These are phyloP conservation scores for Dione vanillae DNA, from an alignment of 2,888 invertebrate genomes.

Conservation along the genomic window DNA sequence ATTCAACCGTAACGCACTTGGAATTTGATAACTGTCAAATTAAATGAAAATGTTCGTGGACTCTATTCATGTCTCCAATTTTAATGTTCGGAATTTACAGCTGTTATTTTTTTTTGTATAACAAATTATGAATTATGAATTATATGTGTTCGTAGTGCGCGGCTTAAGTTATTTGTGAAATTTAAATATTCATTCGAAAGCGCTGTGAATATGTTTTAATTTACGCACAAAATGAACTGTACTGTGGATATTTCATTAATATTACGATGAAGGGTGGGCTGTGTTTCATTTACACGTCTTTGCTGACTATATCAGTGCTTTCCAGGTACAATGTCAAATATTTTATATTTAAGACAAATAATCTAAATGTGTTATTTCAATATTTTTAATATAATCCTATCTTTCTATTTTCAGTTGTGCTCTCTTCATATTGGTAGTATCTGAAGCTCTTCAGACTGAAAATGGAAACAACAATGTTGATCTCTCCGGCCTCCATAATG, in stretches of 20 bases:
- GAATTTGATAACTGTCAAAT: conserved; percentile 65
- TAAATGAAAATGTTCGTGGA: conserved; percentile 55
- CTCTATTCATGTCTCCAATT: conserved; percentile 47
- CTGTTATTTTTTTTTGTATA: conserved; percentile 42
- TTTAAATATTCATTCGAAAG: conserved; percentile 53
- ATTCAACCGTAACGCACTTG: conserved; percentile 51
- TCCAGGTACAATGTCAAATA: conserved; percentile 75
- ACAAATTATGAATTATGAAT: conserved; percentile 41
- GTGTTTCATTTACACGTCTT: conserved; percentile 84
- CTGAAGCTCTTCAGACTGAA: conserved; percentile 79
- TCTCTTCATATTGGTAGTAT: conserved; percentile 84
- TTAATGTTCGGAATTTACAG: conserved; percentile 42
- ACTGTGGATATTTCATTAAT: conserved; percentile 77
- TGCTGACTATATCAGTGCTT: conserved; percentile 84
- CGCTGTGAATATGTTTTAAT: conserved; percentile 70
- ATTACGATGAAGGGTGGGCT: conserved; percentile 86
- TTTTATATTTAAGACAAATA: conserved; percentile 14
- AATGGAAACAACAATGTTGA: conserved; percentile 63
- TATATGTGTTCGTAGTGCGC: conserved; percentile 45
- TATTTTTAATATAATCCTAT: conserved; percentile 18
- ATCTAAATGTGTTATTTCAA: background rate
- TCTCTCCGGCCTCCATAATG: conserved; percentile 75
- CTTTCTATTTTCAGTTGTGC: conserved; percentile 75
- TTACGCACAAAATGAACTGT: conserved; percentile 80
- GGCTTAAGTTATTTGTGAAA: conserved; percentile 55